A percentile compares a stretch with the other conserved stretches of the same genome.
These are phyloP conservation scores for Crepidodera aurea DNA, from an alignment of 2,888 invertebrate genomes.

Conservation along the genomic window DNA sequence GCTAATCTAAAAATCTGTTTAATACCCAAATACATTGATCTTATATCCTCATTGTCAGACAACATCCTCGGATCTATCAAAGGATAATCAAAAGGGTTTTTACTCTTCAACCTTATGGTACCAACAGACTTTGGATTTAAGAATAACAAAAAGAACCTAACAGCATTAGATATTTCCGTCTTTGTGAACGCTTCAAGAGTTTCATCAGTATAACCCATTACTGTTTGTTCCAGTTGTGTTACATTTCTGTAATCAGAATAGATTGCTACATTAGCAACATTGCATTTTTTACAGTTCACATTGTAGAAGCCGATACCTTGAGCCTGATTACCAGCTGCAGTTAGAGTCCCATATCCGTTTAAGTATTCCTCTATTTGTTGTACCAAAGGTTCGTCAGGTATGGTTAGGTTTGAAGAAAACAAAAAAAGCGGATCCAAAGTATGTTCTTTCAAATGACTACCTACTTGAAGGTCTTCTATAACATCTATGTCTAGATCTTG, in stretches of 20 bases:
- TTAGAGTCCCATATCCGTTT: neutral
- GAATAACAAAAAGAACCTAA: neutral
- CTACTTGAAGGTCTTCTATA: neutral
- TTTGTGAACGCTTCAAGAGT: conserved; percentile 23
- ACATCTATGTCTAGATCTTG: neutral
- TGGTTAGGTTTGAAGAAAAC: neutral
- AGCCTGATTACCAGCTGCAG: conserved; percentile 43
- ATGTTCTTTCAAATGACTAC: neutral
- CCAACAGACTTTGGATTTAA: conserved; percentile 62
- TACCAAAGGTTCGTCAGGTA: neutral
- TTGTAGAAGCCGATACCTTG: conserved; percentile 65
- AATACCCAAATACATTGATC: conserved; percentile 64
- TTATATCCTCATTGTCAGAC: conserved; percentile 61
- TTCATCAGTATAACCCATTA: neutral
- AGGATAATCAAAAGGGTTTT: conserved; percentile 57
- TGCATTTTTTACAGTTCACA: conserved; percentile 62
- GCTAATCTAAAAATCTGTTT: conserved; percentile 59
- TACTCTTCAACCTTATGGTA: conserved; percentile 63
- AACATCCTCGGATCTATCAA: conserved; percentile 74
- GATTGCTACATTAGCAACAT: neutral
- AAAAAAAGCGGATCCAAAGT: neutral
- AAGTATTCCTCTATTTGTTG: neutral
- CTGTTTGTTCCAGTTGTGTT: neutral
- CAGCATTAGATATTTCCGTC: neutral
- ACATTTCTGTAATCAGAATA: neutral